Base-by-base conservation (phyloP, 2,797 vertebrate genomes). In the Merluccius polli region DNA sequence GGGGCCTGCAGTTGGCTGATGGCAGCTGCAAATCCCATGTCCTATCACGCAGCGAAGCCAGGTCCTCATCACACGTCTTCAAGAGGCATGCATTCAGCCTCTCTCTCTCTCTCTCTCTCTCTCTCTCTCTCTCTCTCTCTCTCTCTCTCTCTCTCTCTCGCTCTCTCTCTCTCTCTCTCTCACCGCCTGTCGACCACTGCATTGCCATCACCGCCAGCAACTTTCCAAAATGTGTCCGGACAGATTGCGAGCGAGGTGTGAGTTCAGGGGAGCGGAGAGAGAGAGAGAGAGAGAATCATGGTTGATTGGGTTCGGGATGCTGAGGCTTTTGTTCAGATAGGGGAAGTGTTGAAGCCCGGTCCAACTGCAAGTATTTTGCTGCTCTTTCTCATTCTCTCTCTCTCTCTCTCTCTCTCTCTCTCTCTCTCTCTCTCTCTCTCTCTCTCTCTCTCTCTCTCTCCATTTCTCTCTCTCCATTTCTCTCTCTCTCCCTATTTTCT, bases 51-150 rank as follows among this genome's bases (percentile, higher is more conserved):
- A 86, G 90, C 83, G 83, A 78, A 71, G 80, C 81, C 79, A 80
- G 82, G 88, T 90, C 86, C 59, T 65, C 59, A 91, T 93, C 88
- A 89, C 87, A 89, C 87, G 90, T 84, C 84, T 86, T 87, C 59
- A 65, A 79, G 77, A 78, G 82, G 82, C 36, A 83, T 69, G 74
- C 70, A 75, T 89, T 91, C 84, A 84, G 83, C 91, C 86, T 77
- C 41, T 48, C 41, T 48, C 36, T 38, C 36, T 38, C 36, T 38
- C 16, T 48, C 44, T 48, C 16, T 48, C 44, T 18, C 16, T 48
- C 44, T 18, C 16, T 48, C 15, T 48, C 16, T 6, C 5, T 48
- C 4, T 6, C 44, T 48, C 16, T 18, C 52, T 52, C 16, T 52
- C 1, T 18, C 3, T 52, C 18, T 21, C 4, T 65, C n/a, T 65